phyloP scores from a whole-genome alignment of 2,888 invertebrate species.

The Eilema sororculum region DNA sequence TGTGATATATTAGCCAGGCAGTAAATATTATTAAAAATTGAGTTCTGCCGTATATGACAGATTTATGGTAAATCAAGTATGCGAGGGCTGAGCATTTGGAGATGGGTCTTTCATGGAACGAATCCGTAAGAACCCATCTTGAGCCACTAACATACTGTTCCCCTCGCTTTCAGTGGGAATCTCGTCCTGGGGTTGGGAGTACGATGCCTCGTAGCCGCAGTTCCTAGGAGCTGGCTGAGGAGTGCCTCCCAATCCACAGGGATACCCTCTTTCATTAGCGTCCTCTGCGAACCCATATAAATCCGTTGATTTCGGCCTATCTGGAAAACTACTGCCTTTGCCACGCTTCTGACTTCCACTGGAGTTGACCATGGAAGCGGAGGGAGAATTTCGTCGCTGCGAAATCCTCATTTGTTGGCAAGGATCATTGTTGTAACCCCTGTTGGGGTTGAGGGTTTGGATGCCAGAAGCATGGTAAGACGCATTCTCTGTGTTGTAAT shows the following conservation, averaged over 20 bases:
- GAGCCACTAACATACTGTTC: constrained; percentile 94
- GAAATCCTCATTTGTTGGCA: constrained; percentile 77
- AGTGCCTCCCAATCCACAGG: constrained; percentile 73
- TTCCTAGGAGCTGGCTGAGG: constrained; percentile 85
- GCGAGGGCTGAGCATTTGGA: constrained; percentile 64
- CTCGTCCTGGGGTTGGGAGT: constrained; percentile 87
- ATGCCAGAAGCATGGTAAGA: constrained; percentile 85
- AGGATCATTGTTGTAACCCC: constrained; percentile 78
- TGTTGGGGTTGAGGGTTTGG: constrained; percentile 83
- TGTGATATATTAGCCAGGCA: constrained; percentile 41
- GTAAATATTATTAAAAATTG: constrained; percentile 70
- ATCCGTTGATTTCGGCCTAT: constrained; percentile 88
- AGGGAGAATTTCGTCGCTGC: constrained; percentile 81
- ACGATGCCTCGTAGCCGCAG: constrained; percentile 83
- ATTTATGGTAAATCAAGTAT: constrained; percentile 81
- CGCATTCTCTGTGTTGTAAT: constrained; percentile 82
- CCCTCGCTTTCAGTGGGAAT: constrained; percentile 82
- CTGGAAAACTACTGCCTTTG: constrained; percentile 86
- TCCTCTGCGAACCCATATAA: constrained; percentile 86
- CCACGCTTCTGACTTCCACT: constrained; percentile 84
- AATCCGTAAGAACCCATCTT: constrained; percentile 95
- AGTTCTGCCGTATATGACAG: constrained; percentile 78
- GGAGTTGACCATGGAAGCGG: constrained; percentile 78
- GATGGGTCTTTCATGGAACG: constrained; percentile 89
- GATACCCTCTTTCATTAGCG: constrained; percentile 78